phyloP scores from a whole-genome alignment of 2,888 invertebrate species.

The Aspidiotus rigidus region DNA sequence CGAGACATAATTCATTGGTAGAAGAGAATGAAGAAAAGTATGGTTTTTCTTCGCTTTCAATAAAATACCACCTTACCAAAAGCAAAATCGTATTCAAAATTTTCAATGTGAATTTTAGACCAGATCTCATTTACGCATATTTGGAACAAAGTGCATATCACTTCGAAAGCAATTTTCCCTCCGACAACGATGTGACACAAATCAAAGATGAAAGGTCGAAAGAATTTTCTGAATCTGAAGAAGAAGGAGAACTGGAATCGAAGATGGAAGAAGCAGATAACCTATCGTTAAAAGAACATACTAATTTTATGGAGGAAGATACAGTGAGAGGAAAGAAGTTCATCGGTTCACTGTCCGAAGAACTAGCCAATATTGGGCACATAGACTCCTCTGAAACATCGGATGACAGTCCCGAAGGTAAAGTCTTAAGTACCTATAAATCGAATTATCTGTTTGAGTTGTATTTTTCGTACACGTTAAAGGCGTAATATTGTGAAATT shows the following conservation, averaged over 20 bases:
- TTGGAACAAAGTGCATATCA: slow-evolving; percentile 23
- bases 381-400: slow-evolving; percentile 76
- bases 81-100: not conserved
- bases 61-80: not conserved
- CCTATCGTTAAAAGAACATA: slow-evolving; percentile 9
- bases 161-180: slow-evolving; percentile 22
- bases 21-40: slow-evolving; percentile 22
- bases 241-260: slow-evolving; percentile 11
- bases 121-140: slow-evolving; percentile 11
- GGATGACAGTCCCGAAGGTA: slow-evolving; percentile 45
- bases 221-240: slow-evolving; percentile 14
- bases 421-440: not conserved
- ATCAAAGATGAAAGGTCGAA: not conserved
- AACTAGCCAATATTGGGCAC: slow-evolving; percentile 52
- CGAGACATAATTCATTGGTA: slow-evolving; percentile 32
- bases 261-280: slow-evolving; percentile 20
- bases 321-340: not conserved
- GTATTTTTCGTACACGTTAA: no score
- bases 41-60: not conserved
- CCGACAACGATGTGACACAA: not conserved
- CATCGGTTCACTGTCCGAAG: slow-evolving; percentile 35
- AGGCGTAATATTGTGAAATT: no score
- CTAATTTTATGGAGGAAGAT: slow-evolving; percentile 21
- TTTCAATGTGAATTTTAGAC: not conserved
- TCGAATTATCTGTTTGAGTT: no score